phyloP scores from a whole-genome alignment of 2,113 vertebrate genomes.

The Ranitomeya variabilis region DNA sequence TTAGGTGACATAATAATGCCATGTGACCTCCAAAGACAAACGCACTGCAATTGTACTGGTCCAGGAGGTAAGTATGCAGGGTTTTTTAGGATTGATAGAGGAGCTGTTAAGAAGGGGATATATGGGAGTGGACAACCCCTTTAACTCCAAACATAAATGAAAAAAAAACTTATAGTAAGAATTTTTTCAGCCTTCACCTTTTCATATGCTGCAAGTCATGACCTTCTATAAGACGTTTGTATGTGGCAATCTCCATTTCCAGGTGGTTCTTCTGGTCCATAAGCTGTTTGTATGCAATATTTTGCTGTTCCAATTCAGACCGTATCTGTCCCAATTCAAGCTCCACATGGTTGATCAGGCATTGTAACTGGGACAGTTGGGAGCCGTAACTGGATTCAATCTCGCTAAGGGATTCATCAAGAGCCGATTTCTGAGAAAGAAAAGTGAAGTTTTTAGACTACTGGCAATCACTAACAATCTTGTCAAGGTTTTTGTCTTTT shows the following conservation, averaged over 20 bases:
- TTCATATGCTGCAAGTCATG: slow-evolving; percentile 57
- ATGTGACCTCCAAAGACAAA: no score
- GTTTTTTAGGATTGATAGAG: no score
- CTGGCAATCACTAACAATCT: neutral
- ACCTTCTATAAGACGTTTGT: slow-evolving; percentile 62
- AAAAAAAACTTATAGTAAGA: neutral
- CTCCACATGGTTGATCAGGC: slow-evolving; percentile 73
- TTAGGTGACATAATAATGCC: no score
- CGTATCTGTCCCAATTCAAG: slow-evolving; percentile 71
- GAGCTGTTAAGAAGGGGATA: no score
- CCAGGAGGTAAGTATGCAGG: no score
- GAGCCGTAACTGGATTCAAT: slow-evolving; percentile 72
- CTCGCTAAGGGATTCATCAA: slow-evolving; percentile 75
- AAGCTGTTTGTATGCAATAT: slow-evolving; percentile 75
- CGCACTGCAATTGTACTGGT: no score
- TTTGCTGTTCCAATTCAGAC: slow-evolving; percentile 71
- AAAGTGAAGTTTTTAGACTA: neutral
- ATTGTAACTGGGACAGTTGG: slow-evolving; percentile 73
- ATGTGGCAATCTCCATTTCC: slow-evolving; percentile 64
- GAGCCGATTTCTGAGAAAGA: slow-evolving; percentile 70
- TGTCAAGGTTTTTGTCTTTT: neutral
- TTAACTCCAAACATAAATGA: neutral
- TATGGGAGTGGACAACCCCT: no score
- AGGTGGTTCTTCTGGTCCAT: slow-evolving; percentile 63
- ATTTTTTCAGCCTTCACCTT: neutral